Evolutionary conservation across 2,113 vertebrate genomes (phyloP).

Genomic region (Hoplias malabaricus): DNA sequence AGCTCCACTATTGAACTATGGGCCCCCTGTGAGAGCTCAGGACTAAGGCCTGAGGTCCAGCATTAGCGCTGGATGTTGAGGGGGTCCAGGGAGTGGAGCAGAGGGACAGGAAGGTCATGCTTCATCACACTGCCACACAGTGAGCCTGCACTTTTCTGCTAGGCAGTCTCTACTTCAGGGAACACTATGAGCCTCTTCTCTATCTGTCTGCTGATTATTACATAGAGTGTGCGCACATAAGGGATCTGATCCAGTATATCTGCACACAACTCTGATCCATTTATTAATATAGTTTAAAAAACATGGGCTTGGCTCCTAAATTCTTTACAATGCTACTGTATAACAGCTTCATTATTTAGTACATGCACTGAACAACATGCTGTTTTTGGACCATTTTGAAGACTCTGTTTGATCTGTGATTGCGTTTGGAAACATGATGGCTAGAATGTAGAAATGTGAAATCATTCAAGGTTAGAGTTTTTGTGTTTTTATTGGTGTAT

Average conservation of each 20-base stretch:
- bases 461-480: no score
- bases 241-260: constrained; percentile 1
- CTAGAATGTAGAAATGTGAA: no score
- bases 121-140: constrained; percentile 34
- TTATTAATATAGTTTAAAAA: no score
- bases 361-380: no score
- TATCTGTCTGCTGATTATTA: constrained; percentile 20
- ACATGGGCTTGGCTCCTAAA: no score
- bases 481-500: no score
- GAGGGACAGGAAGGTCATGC: constrained; percentile 30
- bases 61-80: constrained; percentile 19
- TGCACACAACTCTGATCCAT: neutral
- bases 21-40: neutral
- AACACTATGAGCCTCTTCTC: neutral
- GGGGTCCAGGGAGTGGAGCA: neutral
- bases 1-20: constrained; percentile 7
- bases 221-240: constrained; percentile 3
- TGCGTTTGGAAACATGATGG: no score
- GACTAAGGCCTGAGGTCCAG: constrained; percentile 24
- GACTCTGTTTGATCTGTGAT: no score
- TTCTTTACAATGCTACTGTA: neutral
- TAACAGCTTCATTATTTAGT: no score
- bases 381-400: no score
- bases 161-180: constrained; percentile 13
- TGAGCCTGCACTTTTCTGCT: constrained; percentile 22